Conservation (phyloP, 2,888 invertebrate species). For the Sepioteuthis lessoniana region DNA sequence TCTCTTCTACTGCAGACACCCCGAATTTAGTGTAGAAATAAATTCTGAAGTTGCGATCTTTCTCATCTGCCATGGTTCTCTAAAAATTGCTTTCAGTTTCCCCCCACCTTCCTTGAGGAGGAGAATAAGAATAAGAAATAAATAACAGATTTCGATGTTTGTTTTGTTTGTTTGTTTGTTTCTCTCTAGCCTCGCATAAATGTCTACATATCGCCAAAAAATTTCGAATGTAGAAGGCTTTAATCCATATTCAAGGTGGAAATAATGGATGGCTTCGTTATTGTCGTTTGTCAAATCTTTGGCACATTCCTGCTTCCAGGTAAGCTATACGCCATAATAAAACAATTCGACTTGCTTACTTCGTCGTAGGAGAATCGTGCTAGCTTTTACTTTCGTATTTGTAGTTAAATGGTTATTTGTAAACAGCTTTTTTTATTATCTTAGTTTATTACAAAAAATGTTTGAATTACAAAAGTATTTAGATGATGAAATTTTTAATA, state of each 20-base stretch:
- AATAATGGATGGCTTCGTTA: background rate
- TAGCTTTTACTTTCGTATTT: background rate
- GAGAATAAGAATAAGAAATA: background rate
- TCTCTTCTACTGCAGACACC: constrained; percentile 88
- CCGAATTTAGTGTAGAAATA: constrained; percentile 82
- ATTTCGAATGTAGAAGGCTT: background rate
- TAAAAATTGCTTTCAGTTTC: background rate
- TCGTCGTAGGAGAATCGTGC: background rate
- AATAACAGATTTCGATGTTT: background rate
- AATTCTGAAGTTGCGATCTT: constrained; percentile 75
- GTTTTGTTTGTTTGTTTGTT: background rate
- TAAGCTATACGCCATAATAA: background rate
- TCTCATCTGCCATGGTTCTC: constrained; percentile 64
- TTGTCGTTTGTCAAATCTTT: background rate
- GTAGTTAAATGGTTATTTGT: background rate
- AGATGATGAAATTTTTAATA: background rate
- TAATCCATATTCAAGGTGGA: background rate
- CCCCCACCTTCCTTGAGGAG: background rate
- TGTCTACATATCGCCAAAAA: background rate
- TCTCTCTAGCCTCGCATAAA: no score
- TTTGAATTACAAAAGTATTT: background rate
- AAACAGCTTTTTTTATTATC: background rate
- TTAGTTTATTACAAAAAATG: background rate
- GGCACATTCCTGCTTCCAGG: background rate
- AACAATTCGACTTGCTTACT: background rate